Base-by-base conservation (phyloP, 2,113 vertebrate species). In the Cyprinodon variegatus region DNA sequence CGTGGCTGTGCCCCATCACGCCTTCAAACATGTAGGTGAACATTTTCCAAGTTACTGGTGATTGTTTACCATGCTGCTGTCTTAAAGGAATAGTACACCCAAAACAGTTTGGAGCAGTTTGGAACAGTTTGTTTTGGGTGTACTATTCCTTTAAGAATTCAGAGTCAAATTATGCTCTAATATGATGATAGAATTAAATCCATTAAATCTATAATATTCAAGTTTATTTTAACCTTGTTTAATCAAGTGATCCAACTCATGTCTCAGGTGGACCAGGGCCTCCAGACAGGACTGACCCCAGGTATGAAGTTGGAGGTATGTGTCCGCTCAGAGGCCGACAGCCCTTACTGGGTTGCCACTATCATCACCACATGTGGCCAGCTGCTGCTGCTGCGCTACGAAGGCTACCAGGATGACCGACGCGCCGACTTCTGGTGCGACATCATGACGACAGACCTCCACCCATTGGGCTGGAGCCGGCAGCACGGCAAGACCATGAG, bases 341-440 rank as follows among this genome's bases (percentile, higher is more conserved):
- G 65, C 0, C 94, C 95, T 3, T 99, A 97, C 88, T 99, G 98
- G 97, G 95, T 99, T 22, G 97, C 98, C 79, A 97, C 95, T 75
- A 94, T 99, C 91, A 96, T 99, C 76, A 99, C 97, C 11, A 96
- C 98, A 57, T 99, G 98, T 40, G 97, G 97, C 72, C 97, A 99
- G 93, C 92, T 99, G 85, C 95, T 99, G 14, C 94, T 99, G 11
- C 90, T 99, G 17, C 97, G 97, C 70, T 99, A 99, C 0, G 96
- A 97, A 63, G 98, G 98, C 59, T 98, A 96, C 5, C 95, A 96
- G 36, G 96, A 98, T n/a, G 96, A 99, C 88, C 94, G 98, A 20
- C 96, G 95, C 6, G 96, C 97, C 0, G 98, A 99, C 91, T 99
- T 99, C 82, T 99, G 98, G 98, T 98, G 96, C 62, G 97, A 99